phyloP scores from a whole-genome alignment of 1,140 invertebrate species.

The Drosophila lacertosa region DNA sequence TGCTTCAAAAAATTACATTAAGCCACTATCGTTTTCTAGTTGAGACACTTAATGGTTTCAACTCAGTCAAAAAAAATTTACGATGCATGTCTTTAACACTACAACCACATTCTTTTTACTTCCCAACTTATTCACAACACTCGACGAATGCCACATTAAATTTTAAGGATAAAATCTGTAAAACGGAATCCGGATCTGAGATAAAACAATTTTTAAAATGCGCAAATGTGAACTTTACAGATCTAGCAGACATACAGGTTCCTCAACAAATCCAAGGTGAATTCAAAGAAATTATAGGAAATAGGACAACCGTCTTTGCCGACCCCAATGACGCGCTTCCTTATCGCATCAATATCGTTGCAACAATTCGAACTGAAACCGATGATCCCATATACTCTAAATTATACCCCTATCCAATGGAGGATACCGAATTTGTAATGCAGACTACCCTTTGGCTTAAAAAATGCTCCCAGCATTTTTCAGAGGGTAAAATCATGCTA shows the following conservation, averaged over 20 bases:
- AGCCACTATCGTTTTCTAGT: not conserved
- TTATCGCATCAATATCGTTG: slow-evolving; percentile 17
- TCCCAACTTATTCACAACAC: not conserved
- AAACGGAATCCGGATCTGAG: not conserved
- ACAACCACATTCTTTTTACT: not conserved
- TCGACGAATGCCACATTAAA: too few relatives aligned
- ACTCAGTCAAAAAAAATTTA: not conserved
- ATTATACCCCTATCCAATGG: slow-evolving; percentile 39
- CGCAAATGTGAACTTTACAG: slow-evolving; percentile 14
- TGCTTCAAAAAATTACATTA: slow-evolving; percentile 12
- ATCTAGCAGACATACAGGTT: not conserved
- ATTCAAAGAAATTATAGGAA: not conserved
- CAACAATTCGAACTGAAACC: slow-evolving; percentile 19
- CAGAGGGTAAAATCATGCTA: slow-evolving; percentile 22
- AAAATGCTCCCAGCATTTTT: too few relatives aligned
- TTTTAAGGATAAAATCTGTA: not conserved
- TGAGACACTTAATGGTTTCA: slow-evolving; percentile 4
- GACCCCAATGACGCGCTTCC: slow-evolving; percentile 1
- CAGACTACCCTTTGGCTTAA: too few relatives aligned
- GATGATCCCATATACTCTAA: slow-evolving; percentile 37
- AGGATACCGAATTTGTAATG: slow-evolving; percentile 30
- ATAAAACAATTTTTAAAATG: slow-evolving; percentile 34
- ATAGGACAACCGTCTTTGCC: not conserved
- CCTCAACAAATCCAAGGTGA: not conserved
- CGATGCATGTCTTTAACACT: slow-evolving; percentile 6